phyloP scores from a whole-genome alignment of 2,113 vertebrate genomes.

The Myrmecobius fasciatus region DNA sequence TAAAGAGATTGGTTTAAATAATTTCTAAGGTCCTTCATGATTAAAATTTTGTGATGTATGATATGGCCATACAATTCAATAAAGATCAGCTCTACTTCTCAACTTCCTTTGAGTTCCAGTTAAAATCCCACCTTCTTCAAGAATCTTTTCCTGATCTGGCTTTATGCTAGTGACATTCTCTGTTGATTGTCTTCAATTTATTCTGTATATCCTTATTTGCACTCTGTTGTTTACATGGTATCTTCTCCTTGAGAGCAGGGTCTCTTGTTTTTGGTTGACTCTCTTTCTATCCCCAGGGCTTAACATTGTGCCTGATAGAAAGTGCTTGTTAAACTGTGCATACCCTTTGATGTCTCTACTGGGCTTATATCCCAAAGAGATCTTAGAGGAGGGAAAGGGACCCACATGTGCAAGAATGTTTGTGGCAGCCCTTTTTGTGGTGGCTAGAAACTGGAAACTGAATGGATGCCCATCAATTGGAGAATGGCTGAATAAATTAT shows the following conservation, averaged over 20 bases:
- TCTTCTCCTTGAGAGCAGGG: no score
- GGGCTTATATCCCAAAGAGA: no score
- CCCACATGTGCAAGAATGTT: no score
- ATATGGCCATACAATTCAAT: background rate
- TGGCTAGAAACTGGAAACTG: no score
- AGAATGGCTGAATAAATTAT: no score
- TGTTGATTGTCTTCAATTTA: background rate
- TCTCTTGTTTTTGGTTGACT: background rate
- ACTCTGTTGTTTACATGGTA: background rate
- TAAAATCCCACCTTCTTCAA: background rate
- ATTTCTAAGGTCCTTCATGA: background rate
- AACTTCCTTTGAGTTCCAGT: background rate
- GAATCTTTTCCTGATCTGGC: background rate
- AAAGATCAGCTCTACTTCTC: background rate
- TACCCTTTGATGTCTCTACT: no score
- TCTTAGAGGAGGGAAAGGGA: no score
- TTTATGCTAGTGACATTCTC: background rate
- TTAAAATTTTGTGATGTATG: background rate
- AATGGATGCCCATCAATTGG: no score
- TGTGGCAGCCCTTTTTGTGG: no score
- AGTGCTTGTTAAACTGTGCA: background rate
- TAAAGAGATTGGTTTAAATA: background rate
- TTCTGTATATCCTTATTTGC: background rate
- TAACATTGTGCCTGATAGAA: background rate
- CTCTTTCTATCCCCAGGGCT: background rate